phyloP scores from a whole-genome alignment of 2,113 vertebrate genomes.

The Platysternon megacephalum region DNA sequence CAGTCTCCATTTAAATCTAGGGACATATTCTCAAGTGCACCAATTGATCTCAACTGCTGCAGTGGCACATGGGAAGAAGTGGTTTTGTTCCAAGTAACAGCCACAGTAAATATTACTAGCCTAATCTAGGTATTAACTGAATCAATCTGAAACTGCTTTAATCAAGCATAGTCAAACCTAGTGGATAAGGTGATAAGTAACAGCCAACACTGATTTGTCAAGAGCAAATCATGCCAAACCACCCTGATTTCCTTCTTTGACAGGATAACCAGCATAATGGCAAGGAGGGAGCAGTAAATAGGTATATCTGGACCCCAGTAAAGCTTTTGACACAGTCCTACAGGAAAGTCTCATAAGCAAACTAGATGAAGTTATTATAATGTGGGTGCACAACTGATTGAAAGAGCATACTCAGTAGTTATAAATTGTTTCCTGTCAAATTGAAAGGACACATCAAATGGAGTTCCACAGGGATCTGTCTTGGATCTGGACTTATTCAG shows the following conservation, averaged over 20 bases:
- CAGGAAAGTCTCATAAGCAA: background rate
- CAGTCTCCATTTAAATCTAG: background rate
- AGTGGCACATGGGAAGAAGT: background rate
- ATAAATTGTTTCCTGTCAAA: background rate
- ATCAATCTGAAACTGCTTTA: background rate
- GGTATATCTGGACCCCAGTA: background rate
- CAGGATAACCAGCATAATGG: background rate
- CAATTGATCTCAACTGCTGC: background rate
- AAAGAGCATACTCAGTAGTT: background rate
- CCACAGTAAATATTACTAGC: background rate
- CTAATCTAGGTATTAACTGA: background rate
- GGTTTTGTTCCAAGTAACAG: background rate
- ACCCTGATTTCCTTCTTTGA: background rate
- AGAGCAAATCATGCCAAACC: background rate
- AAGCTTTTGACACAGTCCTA: background rate
- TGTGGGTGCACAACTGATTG: background rate
- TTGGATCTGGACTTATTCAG: background rate
- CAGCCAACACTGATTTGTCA: background rate
- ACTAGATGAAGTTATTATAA: background rate
- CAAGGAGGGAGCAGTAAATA: background rate
- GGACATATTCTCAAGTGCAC: background rate
- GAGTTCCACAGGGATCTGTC: background rate
- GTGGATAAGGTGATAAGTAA: background rate
- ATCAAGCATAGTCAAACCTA: background rate
- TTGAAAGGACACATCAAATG: background rate